Base-by-base conservation (phyloP, 2,113 vertebrate species). In the Strigops habroptila region DNA sequence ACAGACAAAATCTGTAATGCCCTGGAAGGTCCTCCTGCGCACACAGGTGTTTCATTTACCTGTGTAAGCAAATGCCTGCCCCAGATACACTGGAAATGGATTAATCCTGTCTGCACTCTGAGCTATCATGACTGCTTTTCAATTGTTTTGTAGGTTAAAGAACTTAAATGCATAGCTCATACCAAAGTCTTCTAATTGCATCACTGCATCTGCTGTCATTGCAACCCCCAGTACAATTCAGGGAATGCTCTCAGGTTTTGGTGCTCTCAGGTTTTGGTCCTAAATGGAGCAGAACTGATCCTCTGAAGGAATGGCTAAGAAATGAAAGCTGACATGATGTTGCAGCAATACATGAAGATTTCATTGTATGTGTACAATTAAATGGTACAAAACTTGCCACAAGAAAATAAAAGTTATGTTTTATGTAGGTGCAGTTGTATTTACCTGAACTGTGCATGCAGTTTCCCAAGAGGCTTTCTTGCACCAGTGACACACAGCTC, bases 191-290 rank as follows among this genome's bases (percentile, higher is more conserved):
- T 77, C 43, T 81, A 37, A 74, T 39, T 27, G 15, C 1, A 1
- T 21, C 39, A 18, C 30, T 85, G 19, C 31, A 53, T 80, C 59
- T 74, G 37, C 53, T 53, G 31, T 77, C 64, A 71, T 27, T 1
- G 1, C 31, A 86, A 25, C 6, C 7, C 41, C 2, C 2, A 1
- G 4, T n/a, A 22, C 3, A 4, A 27, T 57, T 59, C 44, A 65
- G 37, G 33, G 65, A 82, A 57, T 19, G 13, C 13, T 43, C 39
- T 77, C 18, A 8, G 59, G n/a, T 48, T 93, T 93, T 75, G 23
- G 8, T 88, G 13, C 13, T 43, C 39, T 77, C 18, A 8, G 59
- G n/a, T 48, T 93, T 93, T 75, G 23, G 8, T 88, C 69, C 64
- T 83, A 86, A 81, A 57, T 18, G 24, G 31, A 81, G 73, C 30